A percentile compares a stretch with the other conserved stretches of the same genome.
phyloP scores from a whole-genome alignment of 2,888 invertebrate species.

The Octonoba sinensis region DNA sequence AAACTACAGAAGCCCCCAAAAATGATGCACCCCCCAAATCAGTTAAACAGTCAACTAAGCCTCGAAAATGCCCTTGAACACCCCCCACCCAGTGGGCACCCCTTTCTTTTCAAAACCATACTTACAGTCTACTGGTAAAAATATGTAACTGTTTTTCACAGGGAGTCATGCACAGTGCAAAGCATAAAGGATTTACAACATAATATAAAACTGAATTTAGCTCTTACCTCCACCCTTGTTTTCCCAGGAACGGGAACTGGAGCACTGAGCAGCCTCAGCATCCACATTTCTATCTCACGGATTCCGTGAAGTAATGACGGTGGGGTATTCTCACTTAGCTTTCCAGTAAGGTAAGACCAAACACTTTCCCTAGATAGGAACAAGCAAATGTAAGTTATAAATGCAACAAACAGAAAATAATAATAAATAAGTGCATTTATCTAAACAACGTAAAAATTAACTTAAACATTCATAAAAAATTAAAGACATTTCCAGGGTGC shows the following conservation, averaged over 20 bases:
- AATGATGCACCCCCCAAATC: too few relatives aligned
- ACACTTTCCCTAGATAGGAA: constrained; percentile 84
- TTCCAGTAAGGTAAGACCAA: constrained; percentile 90
- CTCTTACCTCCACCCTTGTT: constrained; percentile 80
- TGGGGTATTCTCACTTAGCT: constrained; percentile 75
- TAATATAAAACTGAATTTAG: background rate
- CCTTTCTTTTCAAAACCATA: too few relatives aligned
- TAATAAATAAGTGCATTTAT: background rate
- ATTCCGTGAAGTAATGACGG: constrained; percentile 95
- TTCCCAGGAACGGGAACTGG: constrained; percentile 98
- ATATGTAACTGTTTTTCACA: too few relatives aligned
- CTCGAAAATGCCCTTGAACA: too few relatives aligned
- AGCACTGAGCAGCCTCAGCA: constrained; percentile 91
- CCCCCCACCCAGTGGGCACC: too few relatives aligned
- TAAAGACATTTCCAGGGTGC: background rate
- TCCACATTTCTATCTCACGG: constrained; percentile 99
- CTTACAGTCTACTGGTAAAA: too few relatives aligned
- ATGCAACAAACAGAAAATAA: background rate
- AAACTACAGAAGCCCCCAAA: too few relatives aligned
- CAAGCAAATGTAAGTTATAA: background rate
- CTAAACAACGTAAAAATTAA: background rate
- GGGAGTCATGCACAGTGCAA: too few relatives aligned
- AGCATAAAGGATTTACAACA: too few relatives aligned
- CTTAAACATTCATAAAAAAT: background rate
- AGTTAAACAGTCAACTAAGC: too few relatives aligned